Percentiles rank a stretch among this genome's conserved stretches.
These are phyloP conservation scores for Myrmecophaga tridactyla DNA, from an alignment of 2,113 vertebrate species.

Conservation along the genomic window DNA sequence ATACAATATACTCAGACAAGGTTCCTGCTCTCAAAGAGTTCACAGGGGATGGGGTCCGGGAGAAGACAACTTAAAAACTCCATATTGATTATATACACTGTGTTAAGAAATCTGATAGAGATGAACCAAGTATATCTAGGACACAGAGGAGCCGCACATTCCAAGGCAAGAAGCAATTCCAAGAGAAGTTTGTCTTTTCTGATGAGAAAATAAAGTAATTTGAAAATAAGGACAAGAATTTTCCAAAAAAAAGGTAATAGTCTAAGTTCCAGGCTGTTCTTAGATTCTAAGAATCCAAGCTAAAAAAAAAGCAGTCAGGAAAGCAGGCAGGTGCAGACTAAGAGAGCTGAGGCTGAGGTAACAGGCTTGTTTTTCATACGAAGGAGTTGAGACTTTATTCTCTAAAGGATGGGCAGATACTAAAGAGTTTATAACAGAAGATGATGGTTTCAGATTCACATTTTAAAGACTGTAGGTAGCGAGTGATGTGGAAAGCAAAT, in stretches of 20 bases:
- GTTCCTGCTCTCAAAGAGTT: not conserved
- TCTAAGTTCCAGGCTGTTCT: not conserved
- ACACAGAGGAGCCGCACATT: not conserved
- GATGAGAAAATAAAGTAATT: not conserved
- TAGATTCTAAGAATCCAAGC: not conserved
- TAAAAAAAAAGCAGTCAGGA: not conserved
- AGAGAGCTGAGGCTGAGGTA: not conserved
- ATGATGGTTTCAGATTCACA: not conserved
- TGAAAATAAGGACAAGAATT: not conserved
- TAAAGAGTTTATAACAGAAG: not conserved
- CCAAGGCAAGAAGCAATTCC: not conserved
- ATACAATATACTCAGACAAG: not conserved
- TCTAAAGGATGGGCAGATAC: not conserved
- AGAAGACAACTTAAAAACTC: not conserved
- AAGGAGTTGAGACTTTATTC: not conserved
- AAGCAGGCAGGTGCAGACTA: not conserved
- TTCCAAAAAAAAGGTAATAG: not conserved
- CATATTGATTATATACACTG: not conserved
- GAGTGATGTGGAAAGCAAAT: not conserved
- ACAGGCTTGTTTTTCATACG: not conserved
- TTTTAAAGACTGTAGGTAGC: not conserved
- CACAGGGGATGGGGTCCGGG: not conserved
- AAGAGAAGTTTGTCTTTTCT: not conserved
- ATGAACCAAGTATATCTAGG: not conserved
- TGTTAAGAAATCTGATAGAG: not conserved